These are phyloP conservation scores for Steinernema carpocapsae DNA, from an alignment of 2,888 invertebrate genomes.

Conservation along the genomic window DNA sequence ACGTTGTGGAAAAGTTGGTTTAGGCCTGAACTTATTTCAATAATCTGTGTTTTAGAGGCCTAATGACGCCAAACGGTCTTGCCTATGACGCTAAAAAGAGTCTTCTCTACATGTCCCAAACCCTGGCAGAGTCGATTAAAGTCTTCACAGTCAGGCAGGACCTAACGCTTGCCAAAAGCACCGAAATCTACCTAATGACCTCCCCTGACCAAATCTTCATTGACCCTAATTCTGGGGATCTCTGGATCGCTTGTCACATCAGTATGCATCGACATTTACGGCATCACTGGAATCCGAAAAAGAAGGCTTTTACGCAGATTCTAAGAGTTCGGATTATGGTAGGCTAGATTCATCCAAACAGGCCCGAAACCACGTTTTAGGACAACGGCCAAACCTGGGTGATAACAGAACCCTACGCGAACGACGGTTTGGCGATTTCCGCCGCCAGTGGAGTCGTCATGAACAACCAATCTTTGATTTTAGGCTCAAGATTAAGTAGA, in stretches of 20 bases:
- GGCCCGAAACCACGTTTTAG: conserved; percentile 2
- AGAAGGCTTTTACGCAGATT: conserved; percentile 52
- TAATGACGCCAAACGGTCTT: conserved; percentile 55
- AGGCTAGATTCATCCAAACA: background rate
- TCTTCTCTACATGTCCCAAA: conserved; percentile 55
- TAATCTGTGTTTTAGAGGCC: conserved; percentile 35
- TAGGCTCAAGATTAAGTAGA: conserved; percentile 37
- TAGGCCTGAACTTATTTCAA: background rate
- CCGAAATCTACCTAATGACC: conserved; percentile 57
- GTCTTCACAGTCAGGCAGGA: conserved; percentile 57
- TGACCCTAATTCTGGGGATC: conserved; percentile 42
- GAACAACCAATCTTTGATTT: conserved; percentile 26
- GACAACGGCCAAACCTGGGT: conserved; percentile 52
- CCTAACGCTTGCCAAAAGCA: conserved; percentile 45
- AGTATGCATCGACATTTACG: conserved; percentile 48
- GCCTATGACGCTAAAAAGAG: conserved; percentile 52
- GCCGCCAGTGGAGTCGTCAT: conserved; percentile 43
- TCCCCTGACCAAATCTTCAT: conserved; percentile 44
- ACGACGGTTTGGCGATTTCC: conserved; percentile 62
- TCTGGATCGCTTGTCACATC: conserved; percentile 56
- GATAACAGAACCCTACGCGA: conserved; percentile 66
- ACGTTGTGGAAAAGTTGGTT: conserved; percentile 40
- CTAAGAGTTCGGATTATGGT: conserved; percentile 62
- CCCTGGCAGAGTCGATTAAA: conserved; percentile 52
- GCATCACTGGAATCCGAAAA: conserved; percentile 38